Conservation (phyloP, 2,888 invertebrate species). For the Drosophila prostipennis region DNA sequence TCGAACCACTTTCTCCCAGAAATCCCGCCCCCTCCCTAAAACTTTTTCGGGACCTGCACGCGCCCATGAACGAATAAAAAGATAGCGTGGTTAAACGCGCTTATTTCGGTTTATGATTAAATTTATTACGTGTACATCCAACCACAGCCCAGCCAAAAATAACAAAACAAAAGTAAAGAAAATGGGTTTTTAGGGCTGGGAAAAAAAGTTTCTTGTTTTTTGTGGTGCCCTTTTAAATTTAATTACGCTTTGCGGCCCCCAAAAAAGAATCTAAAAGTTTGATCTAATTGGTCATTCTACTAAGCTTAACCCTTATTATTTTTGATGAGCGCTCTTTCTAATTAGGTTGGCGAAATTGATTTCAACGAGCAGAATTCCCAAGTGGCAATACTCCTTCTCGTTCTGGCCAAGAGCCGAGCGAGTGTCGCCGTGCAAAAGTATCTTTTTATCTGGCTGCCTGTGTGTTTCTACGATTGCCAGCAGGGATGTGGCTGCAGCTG, state of each 20-base stretch:
- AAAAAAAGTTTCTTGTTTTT: conserved; percentile 32
- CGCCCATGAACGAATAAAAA: conserved; percentile 57
- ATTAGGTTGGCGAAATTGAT: conserved; percentile 68
- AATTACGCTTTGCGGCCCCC: conserved; percentile 58
- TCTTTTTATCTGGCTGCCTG: conserved; percentile 72
- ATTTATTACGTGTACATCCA: conserved; percentile 76
- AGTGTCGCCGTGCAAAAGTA: conserved; percentile 66
- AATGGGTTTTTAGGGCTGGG: conserved; percentile 13
- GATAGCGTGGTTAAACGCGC: conserved; percentile 79
- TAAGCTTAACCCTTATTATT: conserved; percentile 71
- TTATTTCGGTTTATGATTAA: conserved; percentile 79
- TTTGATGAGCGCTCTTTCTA: conserved; percentile 61
- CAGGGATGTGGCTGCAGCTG: conserved; percentile 47
- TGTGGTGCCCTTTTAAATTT: conserved; percentile 60
- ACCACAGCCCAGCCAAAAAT: conserved; percentile 55
- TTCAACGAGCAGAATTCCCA: conserved; percentile 23
- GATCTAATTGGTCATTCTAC: conserved; percentile 74
- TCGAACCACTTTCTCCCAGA: conserved; percentile 20
- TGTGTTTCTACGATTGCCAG: conserved; percentile 74
- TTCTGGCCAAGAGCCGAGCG: conserved; percentile 17
- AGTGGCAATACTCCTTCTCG: conserved; percentile 23
- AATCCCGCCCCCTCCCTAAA: background rate
- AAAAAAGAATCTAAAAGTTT: conserved; percentile 54
- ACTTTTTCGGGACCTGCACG: conserved; percentile 30
- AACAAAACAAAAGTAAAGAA: conserved; percentile 31